Conservation (phyloP, 64 coral and sea anemone genomes). For the Pocillopora verrucosa region DNA sequence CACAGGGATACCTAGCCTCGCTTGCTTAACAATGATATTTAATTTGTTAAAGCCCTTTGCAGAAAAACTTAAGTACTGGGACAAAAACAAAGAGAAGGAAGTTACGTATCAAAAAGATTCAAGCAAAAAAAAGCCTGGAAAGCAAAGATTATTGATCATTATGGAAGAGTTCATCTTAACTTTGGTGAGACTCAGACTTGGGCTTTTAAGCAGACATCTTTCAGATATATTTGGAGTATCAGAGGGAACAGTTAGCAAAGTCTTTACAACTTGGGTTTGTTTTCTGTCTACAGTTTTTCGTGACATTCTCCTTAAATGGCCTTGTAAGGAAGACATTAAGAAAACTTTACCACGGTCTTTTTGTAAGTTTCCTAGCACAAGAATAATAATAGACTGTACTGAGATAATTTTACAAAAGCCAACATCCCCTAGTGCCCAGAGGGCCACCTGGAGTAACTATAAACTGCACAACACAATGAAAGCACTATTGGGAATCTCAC, state of each 20-base stretch:
- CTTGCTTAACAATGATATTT: conserved; percentile 7
- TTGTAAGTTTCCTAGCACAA: neutral
- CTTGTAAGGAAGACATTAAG: neutral
- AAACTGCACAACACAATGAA: conserved; percentile 13
- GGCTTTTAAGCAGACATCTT: conserved; percentile 39
- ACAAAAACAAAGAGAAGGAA: neutral
- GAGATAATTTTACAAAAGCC: conserved; percentile 18
- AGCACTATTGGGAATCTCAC: conserved; percentile 10
- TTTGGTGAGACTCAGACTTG: conserved; percentile 15
- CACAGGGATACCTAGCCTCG: neutral
- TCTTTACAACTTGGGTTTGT: conserved; percentile 2
- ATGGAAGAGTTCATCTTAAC: neutral
- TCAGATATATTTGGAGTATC: conserved; percentile 50
- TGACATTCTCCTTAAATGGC: neutral
- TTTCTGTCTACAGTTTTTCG: conserved; percentile 26
- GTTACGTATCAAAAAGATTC: neutral
- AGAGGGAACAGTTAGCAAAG: neutral
- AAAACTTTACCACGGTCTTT: neutral
- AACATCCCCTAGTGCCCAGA: conserved; percentile 25
- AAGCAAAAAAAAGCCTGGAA: neutral
- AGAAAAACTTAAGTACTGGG: conserved; percentile 55
- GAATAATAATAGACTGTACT: conserved; percentile 19
- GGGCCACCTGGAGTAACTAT: conserved; percentile 31
- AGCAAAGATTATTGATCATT: neutral
- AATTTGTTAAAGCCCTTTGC: conserved; percentile 1